Evolutionary conservation across 1,140 invertebrate species (phyloP), one percentile per base, ranked within the genome.

Genomic region (Hycleus cichorii): DNA sequence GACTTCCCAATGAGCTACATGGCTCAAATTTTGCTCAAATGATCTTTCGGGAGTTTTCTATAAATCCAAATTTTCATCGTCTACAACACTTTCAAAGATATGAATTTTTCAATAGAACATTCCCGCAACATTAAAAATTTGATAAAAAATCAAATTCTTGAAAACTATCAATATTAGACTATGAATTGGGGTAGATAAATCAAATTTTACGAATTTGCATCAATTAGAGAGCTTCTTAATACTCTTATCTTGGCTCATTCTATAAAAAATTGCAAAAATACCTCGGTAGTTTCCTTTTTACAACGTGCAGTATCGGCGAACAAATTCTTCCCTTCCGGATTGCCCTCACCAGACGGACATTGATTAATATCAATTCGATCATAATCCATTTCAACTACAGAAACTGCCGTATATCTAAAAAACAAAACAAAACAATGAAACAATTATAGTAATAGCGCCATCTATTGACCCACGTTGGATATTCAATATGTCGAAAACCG

Each of bases 291-390:
- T 68, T 90, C 85, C 64, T 86, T 82, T 81, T 94, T 95, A 82
- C 96, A 98, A 62, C 92, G 77, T 3, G 92, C 89, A 4, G 93
- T 97, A 64, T 89, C 85, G 42, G 85, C 88, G 81, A 96, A 98
- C 72, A 80, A 82, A 77, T 98, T 98, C 0, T 91, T 89, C 10
- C 84, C 83, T 46, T 61, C 50, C 58, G 81, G 86, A 75, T 98
- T 98, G 26, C 95, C 95, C 68, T 86, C 75, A 58, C 92, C 89
- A 57, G 77, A 77, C 0, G 94, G 93, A 83, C 95, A 99, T 69
- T 97, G 95, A 78, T 98, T 98, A 73, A 98, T 95, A 74, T 98
- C 95, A 76, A 98, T 92, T 68, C 95, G 81, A 61, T 98, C 93
- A 79, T 94, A 95, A 72, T 99, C 95, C 82, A 97, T 90, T 82